These are phyloP conservation scores for Diploptera punctata DNA, from an alignment of 2,888 invertebrate genomes.

Conservation along the genomic window DNA sequence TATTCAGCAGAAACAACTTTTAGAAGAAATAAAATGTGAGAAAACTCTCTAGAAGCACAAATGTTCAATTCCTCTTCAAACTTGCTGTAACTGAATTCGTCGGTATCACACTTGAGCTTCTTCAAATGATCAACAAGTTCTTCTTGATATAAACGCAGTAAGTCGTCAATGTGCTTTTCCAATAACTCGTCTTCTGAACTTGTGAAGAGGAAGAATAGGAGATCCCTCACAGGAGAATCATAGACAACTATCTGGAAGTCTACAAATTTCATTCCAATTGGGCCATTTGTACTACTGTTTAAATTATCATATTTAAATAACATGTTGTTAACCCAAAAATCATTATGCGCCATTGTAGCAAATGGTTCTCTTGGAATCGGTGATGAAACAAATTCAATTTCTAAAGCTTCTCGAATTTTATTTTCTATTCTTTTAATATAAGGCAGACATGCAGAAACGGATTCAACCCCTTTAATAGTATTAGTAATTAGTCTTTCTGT, in stretches of 20 bases:
- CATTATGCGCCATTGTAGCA: conserved; percentile 62
- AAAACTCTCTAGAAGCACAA: conserved; percentile 56
- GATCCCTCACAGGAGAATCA: conserved; percentile 60
- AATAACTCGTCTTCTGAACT: conserved; percentile 58
- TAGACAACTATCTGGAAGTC: conserved; percentile 65
- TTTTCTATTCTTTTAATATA: conserved; percentile 35
- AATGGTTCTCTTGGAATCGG: conserved; percentile 54
- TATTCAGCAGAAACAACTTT: conserved; percentile 54
- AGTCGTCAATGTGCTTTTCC: conserved; percentile 57
- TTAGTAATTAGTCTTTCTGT: conserved; percentile 47
- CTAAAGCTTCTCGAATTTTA: conserved; percentile 7
- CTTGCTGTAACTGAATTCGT: conserved; percentile 52
- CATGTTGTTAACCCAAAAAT: conserved; percentile 68
- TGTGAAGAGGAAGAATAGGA: conserved; percentile 63
- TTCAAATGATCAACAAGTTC: conserved; percentile 56
- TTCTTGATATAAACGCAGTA: conserved; percentile 61
- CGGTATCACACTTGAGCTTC: conserved; percentile 53
- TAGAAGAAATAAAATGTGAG: conserved; percentile 59
- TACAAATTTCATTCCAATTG: conserved; percentile 61
- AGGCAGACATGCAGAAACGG: conserved; percentile 32
- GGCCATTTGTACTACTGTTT: conserved; percentile 41
- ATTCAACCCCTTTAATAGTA: conserved; percentile 38
- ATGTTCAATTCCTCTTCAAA: conserved; percentile 57
- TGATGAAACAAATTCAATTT: not conserved
- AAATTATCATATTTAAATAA: conserved; percentile 58